Base-by-base conservation (phyloP, 1,140 invertebrate genomes). In the Argopecten irradians region DNA sequence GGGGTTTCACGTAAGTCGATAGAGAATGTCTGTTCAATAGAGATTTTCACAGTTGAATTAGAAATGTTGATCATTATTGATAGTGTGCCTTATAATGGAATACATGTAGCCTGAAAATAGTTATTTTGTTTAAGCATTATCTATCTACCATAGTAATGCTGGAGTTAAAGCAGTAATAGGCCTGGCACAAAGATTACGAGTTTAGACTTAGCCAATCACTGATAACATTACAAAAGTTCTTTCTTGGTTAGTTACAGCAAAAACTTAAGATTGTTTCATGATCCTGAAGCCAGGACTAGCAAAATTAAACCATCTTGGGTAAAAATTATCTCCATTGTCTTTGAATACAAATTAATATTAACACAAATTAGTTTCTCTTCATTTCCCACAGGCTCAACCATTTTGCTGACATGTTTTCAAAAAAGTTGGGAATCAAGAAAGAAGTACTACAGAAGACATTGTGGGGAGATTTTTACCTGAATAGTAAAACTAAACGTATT, bases 401-500 rank as follows among this genome's bases (percentile, higher is more conserved):
- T 93, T 99, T 99, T 97, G 98, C 98, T 14, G 96, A 97, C 93
- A 96, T 99, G 83, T 99, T 98, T 95, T 96, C 98, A 0, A 95
- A 97, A 34, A 98, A 98, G 95, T 95, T 99, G 85, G 97, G 97
- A 28, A 96, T 97, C 22, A 97, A 96, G 88, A 93, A 96, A 89
- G 93, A 95, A 86, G 93, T 98, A 41, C 95, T 98, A 11, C 96
- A 97, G 92, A 97, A 97, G 96, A 97, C 98, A 0, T 96, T 99
- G 11, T 99, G 99, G 98, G 99, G 99, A 84, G 98, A 99, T 96
- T 99, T 96, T 96, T 99, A 98, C 95, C 96, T 99, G 22, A 98
- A 99, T 95, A 94, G 96, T 0, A 99, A 99, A 96, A 97, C 97
- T 1, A 99, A 99, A 95, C 96, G 97, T 91, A 98, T 99, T 84